Evolutionary conservation across 2,888 invertebrate genomes (phyloP), one percentile per base, ranked within the genome.

Genomic region (Meghimatium bilineatum): DNA sequence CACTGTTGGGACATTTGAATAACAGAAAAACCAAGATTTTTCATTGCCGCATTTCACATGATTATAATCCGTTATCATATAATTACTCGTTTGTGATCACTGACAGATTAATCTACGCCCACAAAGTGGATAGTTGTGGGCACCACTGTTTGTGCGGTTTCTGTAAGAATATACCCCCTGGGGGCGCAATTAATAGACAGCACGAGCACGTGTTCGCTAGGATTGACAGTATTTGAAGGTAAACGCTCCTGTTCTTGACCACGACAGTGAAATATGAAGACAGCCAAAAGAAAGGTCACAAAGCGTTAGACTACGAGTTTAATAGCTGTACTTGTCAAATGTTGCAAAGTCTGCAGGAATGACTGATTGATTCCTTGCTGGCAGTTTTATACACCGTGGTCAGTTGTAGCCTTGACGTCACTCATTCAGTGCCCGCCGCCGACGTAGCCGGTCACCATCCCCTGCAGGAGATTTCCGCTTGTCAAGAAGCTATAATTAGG

Each of bases 381-480:
- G 17, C n/a, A 14, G 29, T 66, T 67, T 78, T 66, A 38, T 78
- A 78, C 29, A 44, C 36, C 44, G 0, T n/a, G 78, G 78, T 67
- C 78, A 78, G 67, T 67, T 12, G 20, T 66, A 3, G 44, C 6
- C 17, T 49, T 74, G 74, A 74, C 74, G 74, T 74, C 74, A 72
- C 72, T 44, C 44, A 52, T 44, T 44, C 44, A 44, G 34, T 17
- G 72, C 72, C 36, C 63, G 63, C 36, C 56, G 56, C 52, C 52
- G 23, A 17, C 77, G 20, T 26, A 66, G n/a, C 52, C 34, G 12
- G n/a, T 3, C 29, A 34, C 67, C 49, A 3, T 67, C 74, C 52
- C 66, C 78, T 29, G 67, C 78, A 44, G 44, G 77, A 38, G 10
- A 67, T 34, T 74, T 74, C 74, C 74, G 74, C 74, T 52, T 29